Conservation (phyloP, 2,113 vertebrate genomes). For the Melanerpes formicivorus region DNA sequence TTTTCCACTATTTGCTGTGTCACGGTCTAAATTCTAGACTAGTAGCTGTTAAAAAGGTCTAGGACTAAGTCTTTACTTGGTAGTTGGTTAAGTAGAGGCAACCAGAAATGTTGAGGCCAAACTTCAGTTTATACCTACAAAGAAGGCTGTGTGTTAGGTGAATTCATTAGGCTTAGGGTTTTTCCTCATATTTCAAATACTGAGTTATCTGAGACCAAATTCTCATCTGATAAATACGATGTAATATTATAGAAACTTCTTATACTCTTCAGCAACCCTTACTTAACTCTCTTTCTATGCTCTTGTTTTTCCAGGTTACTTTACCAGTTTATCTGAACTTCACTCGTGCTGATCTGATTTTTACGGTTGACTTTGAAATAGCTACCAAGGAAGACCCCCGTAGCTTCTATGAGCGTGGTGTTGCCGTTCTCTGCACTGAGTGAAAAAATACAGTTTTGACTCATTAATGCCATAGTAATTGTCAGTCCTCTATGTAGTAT, state of each 20-base stretch:
- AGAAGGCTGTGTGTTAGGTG: background rate
- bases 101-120: background rate
- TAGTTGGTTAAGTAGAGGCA: background rate
- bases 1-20: background rate
- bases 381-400: conserved; percentile 95
- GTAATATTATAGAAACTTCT: background rate
- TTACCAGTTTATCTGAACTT: conserved; percentile 98
- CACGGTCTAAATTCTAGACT: background rate
- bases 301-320: conserved; percentile 82
- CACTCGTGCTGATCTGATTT: conserved; percentile 95
- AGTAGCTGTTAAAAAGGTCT: background rate
- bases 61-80: background rate
- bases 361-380: conserved; percentile 97
- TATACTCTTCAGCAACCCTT: background rate
- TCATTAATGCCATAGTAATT: background rate
- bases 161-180: background rate
- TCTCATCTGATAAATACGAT: background rate
- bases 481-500: background rate
- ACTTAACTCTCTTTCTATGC: background rate
- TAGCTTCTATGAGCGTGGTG: conserved; percentile 96
- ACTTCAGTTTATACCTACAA: background rate
- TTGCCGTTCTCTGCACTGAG: conserved; percentile 94
- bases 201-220: background rate
- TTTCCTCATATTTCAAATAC: background rate
- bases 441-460: conserved; percentile 48